Evolutionary conservation across 1,140 invertebrate genomes (phyloP).

Genomic region (Trichonephila clavipes): DNA sequence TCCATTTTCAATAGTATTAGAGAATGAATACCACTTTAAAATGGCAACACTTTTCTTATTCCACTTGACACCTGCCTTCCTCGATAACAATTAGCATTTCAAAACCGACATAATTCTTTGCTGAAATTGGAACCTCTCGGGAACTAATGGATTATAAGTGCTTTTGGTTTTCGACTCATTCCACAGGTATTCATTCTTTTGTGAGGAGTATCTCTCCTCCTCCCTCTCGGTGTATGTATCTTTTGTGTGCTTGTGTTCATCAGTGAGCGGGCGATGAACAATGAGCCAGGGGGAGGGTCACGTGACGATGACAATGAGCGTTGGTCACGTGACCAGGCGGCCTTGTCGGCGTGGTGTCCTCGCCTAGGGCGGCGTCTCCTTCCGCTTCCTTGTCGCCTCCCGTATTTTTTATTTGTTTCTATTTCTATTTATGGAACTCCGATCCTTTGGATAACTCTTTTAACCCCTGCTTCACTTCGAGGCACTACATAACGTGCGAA

Average conservation of each 20-base stretch:
- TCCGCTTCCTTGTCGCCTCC: slow-evolving; percentile 70
- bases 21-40: too few species aligned
- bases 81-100: too few species aligned
- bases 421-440: background rate
- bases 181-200: slow-evolving; percentile 50
- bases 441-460: background rate
- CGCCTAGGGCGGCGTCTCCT: slow-evolving; percentile 71
- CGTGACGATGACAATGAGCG: slow-evolving; percentile 33
- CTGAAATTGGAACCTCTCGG: background rate
- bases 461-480: background rate
- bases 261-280: background rate
- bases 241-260: background rate
- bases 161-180: background rate
- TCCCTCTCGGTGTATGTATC: background rate
- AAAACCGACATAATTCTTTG: background rate
- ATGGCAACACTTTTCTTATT: too few species aligned
- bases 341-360: slow-evolving; percentile 68
- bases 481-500: background rate
- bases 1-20: too few species aligned
- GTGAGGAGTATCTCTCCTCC: slow-evolving; percentile 23
- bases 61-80: too few species aligned
- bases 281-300: background rate
- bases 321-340: slow-evolving; percentile 41
- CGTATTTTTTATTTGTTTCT: background rate
- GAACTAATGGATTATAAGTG: background rate